A percentile compares a stretch with the other conserved stretches of the same genome.
Conservation (phyloP, 2,888 invertebrate genomes). For the Caenorhabditis macrosperma region DNA sequence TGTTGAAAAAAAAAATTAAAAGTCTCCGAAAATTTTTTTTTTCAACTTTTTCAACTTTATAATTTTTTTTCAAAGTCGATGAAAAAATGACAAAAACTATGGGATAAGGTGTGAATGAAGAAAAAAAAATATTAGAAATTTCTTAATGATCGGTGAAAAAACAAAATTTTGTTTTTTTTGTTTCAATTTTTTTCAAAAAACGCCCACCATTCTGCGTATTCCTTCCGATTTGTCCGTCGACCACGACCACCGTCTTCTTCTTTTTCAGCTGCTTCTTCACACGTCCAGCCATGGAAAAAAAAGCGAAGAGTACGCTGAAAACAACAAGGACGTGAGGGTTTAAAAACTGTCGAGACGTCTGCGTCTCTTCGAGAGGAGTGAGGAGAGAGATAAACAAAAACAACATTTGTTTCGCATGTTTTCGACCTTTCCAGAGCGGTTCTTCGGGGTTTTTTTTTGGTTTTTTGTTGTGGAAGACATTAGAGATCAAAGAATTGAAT, state of each 20-base stretch:
- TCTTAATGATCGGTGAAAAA: no score
- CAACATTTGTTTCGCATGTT: no score
- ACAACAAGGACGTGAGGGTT: not conserved
- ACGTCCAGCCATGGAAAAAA: not conserved
- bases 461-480: conserved; percentile 1
- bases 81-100: no score
- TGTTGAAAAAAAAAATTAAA: not conserved
- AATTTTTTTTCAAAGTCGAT: no score
- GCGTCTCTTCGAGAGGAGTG: not conserved
- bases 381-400: not conserved
- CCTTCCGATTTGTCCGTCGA: not conserved
- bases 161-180: no score
- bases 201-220: not conserved
- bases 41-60: no score
- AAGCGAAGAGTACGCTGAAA: not conserved
- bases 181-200: no score
- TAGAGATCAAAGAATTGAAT: not conserved
- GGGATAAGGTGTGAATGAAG: no score
- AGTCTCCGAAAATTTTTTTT: no score
- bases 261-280: not conserved
- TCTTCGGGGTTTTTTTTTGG: not conserved
- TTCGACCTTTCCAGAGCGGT: no score
- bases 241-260: not conserved
- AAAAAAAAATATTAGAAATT: no score
- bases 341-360: not conserved